Evolutionary conservation across 2,797 vertebrate species (phyloP), one percentile per base, ranked within the genome.

Genomic region (Ptychobarbus kaznakovi): DNA sequence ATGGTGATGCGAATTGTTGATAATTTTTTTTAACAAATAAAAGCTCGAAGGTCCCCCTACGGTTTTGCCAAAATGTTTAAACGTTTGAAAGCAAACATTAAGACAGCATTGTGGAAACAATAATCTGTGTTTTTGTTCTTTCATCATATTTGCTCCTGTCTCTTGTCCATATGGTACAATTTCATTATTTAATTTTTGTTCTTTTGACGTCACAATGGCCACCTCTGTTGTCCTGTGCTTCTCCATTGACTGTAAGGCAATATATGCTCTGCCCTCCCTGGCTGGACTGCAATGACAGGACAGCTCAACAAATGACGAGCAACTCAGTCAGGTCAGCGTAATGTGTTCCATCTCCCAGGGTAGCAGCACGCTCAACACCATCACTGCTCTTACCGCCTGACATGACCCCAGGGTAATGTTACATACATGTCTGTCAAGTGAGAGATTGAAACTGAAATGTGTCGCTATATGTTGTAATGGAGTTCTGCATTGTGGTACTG

Each of bases 281-380:
- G 44, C 25, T 80, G 22, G 78, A 44, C 72, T 25, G 61, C 78
- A 81, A 42, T 73, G 53, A 74, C 78, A 75, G 56, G 38, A 46
- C 58, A 79, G 40, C n/a, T 63, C 56, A 46, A 79, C 58, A 65
- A 79, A 79, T 79, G 9, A 65, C 40, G 40, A 38, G 25, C 42
- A 40, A 78, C 22, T 74, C 69, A 42, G 77, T 53, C 78, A 35
- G 78, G 84, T 49, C 78, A 42, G 28, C 13, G 7, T 40, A 86
- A 81, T 38, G 78, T 81, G 13, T 86, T 46, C 66, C 10, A 42
- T 74, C 13, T 75, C 69, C 58, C 61, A 44, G 69, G 70, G 49
- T 32, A 74, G 69, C 69, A 81, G 61, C 69, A 22, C 44, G 28
- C 5, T 51, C 22, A 81, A 75, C 69, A 66, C 70, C 20, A 86